A percentile compares a stretch with the other conserved stretches of the same genome.
These are phyloP conservation scores for Ectropis grisescens DNA, from an alignment of 1,140 invertebrate genomes.

Conservation along the genomic window DNA sequence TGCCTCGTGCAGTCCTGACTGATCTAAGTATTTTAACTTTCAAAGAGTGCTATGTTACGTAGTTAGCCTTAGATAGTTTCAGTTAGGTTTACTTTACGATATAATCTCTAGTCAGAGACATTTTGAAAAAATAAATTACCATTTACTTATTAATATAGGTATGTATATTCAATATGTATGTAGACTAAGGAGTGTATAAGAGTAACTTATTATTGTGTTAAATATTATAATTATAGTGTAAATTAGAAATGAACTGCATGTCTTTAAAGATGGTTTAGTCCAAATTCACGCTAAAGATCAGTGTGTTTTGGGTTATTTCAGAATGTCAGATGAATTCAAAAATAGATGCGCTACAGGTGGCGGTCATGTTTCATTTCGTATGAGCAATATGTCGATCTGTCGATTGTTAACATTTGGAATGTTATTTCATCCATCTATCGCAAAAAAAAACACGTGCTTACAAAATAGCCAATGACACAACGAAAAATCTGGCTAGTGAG, in stretches of 20 bases:
- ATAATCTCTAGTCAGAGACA: constrained; percentile 65
- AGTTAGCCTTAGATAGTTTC: constrained; percentile 44
- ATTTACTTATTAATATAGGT: constrained; percentile 55
- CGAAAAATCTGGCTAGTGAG: too few relatives aligned
- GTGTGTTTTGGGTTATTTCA: too few relatives aligned
- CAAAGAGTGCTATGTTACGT: constrained; percentile 56
- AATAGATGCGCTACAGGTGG: background rate
- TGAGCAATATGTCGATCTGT: background rate
- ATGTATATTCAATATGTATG: constrained; percentile 30
- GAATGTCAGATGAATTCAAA: background rate
- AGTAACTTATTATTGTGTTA: constrained; percentile 55
- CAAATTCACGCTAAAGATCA: too few relatives aligned
- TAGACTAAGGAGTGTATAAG: constrained; percentile 49
- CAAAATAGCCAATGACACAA: too few relatives aligned
- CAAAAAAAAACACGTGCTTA: too few relatives aligned
- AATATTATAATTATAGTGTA: constrained; percentile 41
- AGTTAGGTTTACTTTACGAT: constrained; percentile 37
- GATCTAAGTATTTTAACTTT: constrained; percentile 40
- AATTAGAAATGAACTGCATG: constrained; percentile 37
- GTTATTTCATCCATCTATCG: constrained; percentile 1
- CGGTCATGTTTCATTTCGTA: background rate
- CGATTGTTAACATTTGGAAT: constrained; percentile 1
- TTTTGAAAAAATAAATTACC: constrained; percentile 63
- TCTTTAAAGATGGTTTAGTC: constrained; percentile 4
- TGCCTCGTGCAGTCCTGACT: too few relatives aligned